These are phyloP conservation scores for Sogatella furcifera DNA, from an alignment of 1,140 invertebrate species.

Conservation along the genomic window DNA sequence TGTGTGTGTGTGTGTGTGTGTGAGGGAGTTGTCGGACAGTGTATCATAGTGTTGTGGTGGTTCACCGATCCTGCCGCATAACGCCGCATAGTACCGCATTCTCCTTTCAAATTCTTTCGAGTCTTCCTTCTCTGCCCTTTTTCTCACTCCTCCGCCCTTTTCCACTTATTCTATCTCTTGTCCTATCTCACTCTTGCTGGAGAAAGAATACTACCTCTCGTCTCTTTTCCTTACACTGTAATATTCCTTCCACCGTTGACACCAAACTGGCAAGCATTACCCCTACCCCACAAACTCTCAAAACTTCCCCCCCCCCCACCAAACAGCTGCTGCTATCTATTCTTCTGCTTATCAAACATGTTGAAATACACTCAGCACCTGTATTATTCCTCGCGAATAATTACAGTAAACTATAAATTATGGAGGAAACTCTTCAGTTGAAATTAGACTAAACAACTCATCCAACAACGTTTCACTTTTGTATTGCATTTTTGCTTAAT, in stretches of 20 bases:
- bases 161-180: no score
- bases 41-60: no score
- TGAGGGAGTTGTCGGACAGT: no score
- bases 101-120: constrained; percentile 12
- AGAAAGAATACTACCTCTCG: not conserved
- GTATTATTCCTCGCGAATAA: no score
- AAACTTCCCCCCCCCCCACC: not conserved
- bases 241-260: not conserved
- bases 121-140: constrained; percentile 7
- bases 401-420: no score
- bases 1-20: no score
- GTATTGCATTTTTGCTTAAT: no score
- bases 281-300: not conserved
- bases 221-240: not conserved
- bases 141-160: not conserved
- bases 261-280: not conserved
- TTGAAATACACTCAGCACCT: not conserved
- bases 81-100: not conserved
- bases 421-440: no score
- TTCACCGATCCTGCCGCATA: no score
- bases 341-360: not conserved
- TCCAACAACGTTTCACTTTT: no score
- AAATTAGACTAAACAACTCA: no score
- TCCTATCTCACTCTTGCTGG: not conserved
- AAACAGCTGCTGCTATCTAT: not conserved